Conservation (phyloP, 2,888 invertebrate genomes). For the Empis stercorea region DNA sequence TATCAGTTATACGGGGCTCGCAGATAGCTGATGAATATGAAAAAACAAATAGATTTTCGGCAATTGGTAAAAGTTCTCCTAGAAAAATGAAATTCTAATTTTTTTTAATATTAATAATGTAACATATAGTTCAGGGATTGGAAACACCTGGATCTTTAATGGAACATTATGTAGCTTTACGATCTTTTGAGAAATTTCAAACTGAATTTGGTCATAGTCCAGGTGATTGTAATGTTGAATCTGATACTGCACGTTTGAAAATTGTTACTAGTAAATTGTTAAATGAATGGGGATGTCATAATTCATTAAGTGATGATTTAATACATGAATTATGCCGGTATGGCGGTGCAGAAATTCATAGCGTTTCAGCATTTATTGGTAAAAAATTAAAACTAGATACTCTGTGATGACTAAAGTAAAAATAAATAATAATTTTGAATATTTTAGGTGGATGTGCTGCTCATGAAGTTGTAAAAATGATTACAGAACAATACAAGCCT, state of each 20-base stretch:
- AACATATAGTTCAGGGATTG: constrained; percentile 46
- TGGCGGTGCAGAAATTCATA: constrained; percentile 89
- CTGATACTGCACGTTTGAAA: constrained; percentile 80
- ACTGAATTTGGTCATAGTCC: constrained; percentile 82
- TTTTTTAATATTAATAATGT: not conserved
- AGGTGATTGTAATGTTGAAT: constrained; percentile 79
- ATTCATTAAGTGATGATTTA: constrained; percentile 77
- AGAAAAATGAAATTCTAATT: constrained; percentile 4
- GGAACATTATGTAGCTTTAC: constrained; percentile 77
- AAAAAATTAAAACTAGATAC: too few relatives aligned
- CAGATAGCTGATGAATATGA: constrained; percentile 73
- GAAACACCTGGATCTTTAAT: constrained; percentile 79
- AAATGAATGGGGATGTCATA: constrained; percentile 70
- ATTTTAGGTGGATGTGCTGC: constrained; percentile 77
- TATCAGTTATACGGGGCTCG: constrained; percentile 67
- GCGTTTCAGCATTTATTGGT: constrained; percentile 81
- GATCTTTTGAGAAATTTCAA: constrained; percentile 84
- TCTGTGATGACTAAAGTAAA: too few relatives aligned
- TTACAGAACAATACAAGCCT: constrained; percentile 93
- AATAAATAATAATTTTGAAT: constrained; percentile 2
- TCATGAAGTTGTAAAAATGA: constrained; percentile 89
- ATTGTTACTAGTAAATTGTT: constrained; percentile 57
- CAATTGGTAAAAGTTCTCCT: constrained; percentile 45
- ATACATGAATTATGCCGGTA: constrained; percentile 92
- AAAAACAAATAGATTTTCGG: constrained; percentile 44